Evolutionary conservation across 2,113 vertebrate genomes (phyloP).

Genomic region (Phalacrocorax pelagicus): DNA sequence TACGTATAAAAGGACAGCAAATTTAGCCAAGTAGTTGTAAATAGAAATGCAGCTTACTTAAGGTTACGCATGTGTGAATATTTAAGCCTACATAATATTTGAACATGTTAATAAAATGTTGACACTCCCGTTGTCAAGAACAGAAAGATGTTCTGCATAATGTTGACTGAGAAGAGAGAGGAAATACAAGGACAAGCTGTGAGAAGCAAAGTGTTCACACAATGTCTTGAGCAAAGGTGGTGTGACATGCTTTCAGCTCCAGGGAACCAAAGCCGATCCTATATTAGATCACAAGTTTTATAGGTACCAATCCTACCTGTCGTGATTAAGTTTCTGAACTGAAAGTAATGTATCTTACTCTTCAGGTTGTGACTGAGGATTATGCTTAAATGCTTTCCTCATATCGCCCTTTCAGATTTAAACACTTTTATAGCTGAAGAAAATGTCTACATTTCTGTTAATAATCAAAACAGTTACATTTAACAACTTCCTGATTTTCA

Average conservation of each 20-base stretch:
- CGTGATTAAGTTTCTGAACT: not conserved
- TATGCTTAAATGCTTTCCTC: not conserved
- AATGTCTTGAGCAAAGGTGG: not conserved
- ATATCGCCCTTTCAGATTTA: not conserved
- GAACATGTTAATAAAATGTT: not conserved
- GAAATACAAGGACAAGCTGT: not conserved
- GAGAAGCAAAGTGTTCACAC: not conserved
- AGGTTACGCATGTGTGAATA: not conserved
- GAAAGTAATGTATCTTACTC: not conserved
- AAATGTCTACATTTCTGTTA: not conserved
- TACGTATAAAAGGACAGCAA: not conserved
- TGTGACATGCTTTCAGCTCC: not conserved
- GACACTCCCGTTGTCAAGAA: not conserved
- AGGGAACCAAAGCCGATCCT: not conserved
- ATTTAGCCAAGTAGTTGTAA: not conserved
- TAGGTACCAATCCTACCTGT: not conserved
- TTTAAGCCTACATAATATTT: not conserved
- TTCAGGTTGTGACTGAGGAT: not conserved
- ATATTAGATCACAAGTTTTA: not conserved
- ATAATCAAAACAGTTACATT: not conserved
- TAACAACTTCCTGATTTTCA: not conserved
- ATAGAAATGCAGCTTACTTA: not conserved
- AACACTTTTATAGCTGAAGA: not conserved
- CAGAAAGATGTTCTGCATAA: not conserved
- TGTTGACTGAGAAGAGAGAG: not conserved